Percentiles rank a stretch among this genome's conserved stretches.
Conservation (phyloP, 2,797 vertebrate genomes). For the Arctocebus calabarensis region DNA sequence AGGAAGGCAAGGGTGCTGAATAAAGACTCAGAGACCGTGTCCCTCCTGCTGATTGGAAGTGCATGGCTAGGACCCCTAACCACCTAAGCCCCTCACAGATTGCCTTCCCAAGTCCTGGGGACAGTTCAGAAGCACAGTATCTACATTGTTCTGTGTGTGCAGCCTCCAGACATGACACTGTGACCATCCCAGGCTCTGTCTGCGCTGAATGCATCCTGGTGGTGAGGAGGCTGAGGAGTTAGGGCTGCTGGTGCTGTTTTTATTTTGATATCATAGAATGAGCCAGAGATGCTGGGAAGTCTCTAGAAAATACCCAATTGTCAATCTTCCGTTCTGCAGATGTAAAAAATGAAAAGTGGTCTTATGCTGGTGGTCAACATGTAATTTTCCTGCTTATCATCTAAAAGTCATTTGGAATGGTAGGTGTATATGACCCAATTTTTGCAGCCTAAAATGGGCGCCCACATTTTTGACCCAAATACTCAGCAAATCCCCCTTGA, state of each 20-base stretch:
- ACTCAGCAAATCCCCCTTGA: too few relatives aligned
- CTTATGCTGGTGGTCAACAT: neutral
- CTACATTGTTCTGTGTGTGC: rapidly evolving
- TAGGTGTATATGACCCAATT: too few relatives aligned
- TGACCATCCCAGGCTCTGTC: neutral
- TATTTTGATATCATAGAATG: neutral
- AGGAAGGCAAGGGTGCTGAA: neutral
- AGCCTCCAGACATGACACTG: neutral
- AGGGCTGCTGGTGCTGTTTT: neutral
- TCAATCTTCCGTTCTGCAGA: neutral
- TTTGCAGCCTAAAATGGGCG: too few relatives aligned
- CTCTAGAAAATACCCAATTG: neutral
- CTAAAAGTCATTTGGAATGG: neutral
- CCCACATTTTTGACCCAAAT: too few relatives aligned
- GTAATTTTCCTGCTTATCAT: neutral
- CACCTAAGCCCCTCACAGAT: neutral
- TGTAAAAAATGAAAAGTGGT: neutral
- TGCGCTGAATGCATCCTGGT: too few relatives aligned
- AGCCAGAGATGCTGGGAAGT: neutral
- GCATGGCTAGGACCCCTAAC: rapidly evolving
- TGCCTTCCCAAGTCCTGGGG: neutral
- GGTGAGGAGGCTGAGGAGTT: neutral
- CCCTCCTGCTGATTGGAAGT: neutral
- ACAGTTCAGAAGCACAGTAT: neutral
- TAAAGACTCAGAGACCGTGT: neutral